A percentile compares a stretch with the other conserved stretches of the same genome.
Evolutionary conservation across 2,888 invertebrate genomes (phyloP).

Genomic region (Melinaea marsaeus): DNA sequence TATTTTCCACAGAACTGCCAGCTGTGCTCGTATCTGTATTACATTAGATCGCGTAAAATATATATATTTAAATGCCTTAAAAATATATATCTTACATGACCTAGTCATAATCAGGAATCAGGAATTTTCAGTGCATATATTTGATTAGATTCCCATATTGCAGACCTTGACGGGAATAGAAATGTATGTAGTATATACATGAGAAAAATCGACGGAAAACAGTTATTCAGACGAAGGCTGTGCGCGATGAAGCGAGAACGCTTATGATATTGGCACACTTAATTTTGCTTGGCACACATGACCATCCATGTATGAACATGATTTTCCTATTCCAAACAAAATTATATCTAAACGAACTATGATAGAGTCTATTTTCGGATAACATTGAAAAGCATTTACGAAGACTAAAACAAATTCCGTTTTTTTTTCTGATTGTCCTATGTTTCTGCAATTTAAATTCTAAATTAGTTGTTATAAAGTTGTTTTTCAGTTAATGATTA

Average conservation of each 20-base stretch:
- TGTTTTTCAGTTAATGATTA: constrained; percentile 21
- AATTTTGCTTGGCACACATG: constrained; percentile 73
- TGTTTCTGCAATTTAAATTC: constrained; percentile 22
- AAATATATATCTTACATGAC: no score
- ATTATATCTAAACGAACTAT: constrained; percentile 8
- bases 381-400: constrained; percentile 10
- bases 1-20: no score
- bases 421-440: constrained; percentile 26
- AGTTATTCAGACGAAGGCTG: constrained; percentile 65
- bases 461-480: constrained; percentile 24
- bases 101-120: no score
- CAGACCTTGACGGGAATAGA: constrained; percentile 64
- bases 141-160: constrained; percentile 39
- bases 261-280: constrained; percentile 76
- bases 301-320: constrained; percentile 48
- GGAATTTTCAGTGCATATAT: no score
- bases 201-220: constrained; percentile 74
- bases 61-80: no score
- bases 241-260: constrained; percentile 63
- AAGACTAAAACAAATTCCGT: constrained; percentile 14
- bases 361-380: constrained; percentile 25
- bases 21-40: no score
- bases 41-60: no score
- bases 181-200: constrained; percentile 53
- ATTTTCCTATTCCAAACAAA: constrained; percentile 23